phyloP scores from a whole-genome alignment of 2,888 invertebrate species.

The Orthonychiurus folsomi region DNA sequence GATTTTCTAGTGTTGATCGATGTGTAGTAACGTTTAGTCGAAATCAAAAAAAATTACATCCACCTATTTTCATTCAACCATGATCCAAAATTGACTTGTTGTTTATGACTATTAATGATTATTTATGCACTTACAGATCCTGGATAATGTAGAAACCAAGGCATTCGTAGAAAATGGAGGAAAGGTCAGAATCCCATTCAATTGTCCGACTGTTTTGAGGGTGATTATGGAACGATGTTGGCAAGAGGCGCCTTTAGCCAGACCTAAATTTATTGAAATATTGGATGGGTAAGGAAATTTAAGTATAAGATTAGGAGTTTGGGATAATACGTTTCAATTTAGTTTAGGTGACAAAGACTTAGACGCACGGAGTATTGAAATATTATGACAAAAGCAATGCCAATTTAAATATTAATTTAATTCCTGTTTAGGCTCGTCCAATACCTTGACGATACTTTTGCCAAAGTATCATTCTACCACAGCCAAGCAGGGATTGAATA shows the following conservation, averaged over 20 bases:
- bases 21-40: too few species aligned
- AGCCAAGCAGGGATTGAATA: conserved; percentile 42
- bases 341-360: conserved; percentile 15
- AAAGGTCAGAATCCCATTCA: conserved; percentile 89
- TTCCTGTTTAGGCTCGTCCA: conserved; percentile 52
- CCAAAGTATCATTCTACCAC: conserved; percentile 57
- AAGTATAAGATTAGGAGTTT: too few species aligned
- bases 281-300: conserved; percentile 51
- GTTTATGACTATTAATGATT: too few species aligned
- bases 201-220: conserved; percentile 86
- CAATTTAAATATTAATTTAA: conserved; percentile 5
- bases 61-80: too few species aligned
- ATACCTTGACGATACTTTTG: conserved; percentile 56
- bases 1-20: too few species aligned
- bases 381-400: background rate
- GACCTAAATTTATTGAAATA: conserved; percentile 79
- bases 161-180: conserved; percentile 61
- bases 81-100: too few species aligned
- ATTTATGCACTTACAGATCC: conserved; percentile 59
- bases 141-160: conserved; percentile 85
- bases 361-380: background rate
- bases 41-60: too few species aligned
- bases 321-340: too few species aligned
- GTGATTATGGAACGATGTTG: conserved; percentile 87
- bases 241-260: conserved; percentile 66